Conservation (phyloP, 2,888 invertebrate genomes). For the Aporophyla nigra region DNA sequence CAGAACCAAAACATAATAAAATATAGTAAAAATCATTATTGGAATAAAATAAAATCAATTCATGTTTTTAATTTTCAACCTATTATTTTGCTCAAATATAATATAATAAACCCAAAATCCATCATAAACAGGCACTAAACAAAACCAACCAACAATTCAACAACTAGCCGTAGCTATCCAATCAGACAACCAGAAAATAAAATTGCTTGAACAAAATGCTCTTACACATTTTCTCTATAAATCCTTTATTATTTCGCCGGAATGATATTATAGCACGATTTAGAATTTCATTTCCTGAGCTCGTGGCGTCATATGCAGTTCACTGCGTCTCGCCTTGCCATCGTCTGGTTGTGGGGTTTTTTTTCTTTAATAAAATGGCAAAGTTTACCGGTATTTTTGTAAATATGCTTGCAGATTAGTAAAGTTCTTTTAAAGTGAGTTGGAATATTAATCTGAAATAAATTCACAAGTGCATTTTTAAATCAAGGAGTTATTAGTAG, state of each 20-base stretch:
- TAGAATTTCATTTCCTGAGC: constrained; percentile 75
- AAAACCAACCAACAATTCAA: not conserved
- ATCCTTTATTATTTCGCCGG: constrained; percentile 68
- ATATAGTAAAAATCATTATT: not conserved
- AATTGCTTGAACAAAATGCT: constrained; percentile 22
- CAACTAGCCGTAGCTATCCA: not conserved
- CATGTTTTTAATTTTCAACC: not conserved
- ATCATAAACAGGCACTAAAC: constrained; percentile 5
- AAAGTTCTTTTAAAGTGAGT: not conserved
- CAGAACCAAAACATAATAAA: not conserved
- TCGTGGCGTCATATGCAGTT: constrained; percentile 76
- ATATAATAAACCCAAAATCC: not conserved
- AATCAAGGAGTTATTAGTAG: not conserved
- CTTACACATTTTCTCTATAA: constrained; percentile 55
- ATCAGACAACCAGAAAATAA: constrained; percentile 33
- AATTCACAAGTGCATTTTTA: not conserved
- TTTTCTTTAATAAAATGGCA: constrained; percentile 24
- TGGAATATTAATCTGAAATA: not conserved
- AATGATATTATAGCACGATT: constrained; percentile 71
- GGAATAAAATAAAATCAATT: not conserved
- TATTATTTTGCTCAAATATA: too few species aligned
- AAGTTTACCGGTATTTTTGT: constrained; percentile 25
- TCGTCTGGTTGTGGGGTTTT: constrained; percentile 33
- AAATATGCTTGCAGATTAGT: constrained; percentile 21
- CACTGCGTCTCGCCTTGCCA: constrained; percentile 67